Percentiles rank a stretch among this genome's conserved stretches.
Conservation (phyloP, 2,797 vertebrate genomes). For the Hapalemur alaotrensis region DNA sequence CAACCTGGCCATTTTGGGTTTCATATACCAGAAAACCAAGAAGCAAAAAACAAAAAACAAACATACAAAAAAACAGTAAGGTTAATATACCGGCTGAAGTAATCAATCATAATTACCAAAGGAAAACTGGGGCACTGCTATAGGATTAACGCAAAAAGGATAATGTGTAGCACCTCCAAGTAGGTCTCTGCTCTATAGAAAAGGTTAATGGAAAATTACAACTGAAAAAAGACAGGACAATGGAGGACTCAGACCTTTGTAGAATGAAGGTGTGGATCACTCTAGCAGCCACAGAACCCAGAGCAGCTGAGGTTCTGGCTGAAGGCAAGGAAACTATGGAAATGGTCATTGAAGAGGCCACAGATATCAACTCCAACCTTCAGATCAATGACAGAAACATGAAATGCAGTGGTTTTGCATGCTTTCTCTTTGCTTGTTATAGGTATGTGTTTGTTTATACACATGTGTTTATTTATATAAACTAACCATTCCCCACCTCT, state of each 20-base stretch:
- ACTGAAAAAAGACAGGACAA: background rate
- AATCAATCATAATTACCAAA: background rate
- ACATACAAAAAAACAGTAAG: fast-evolving
- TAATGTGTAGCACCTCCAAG: background rate
- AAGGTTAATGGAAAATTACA: background rate
- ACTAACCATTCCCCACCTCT: background rate
- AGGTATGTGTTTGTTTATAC: background rate
- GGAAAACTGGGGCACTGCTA: background rate
- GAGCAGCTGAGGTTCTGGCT: background rate
- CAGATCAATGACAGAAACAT: background rate
- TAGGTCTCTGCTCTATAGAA: background rate
- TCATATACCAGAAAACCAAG: background rate
- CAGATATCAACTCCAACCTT: background rate
- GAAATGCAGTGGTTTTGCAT: background rate
- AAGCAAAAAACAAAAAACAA: background rate
- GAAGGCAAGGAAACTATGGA: background rate
- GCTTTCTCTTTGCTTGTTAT: background rate
- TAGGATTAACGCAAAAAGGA: background rate
- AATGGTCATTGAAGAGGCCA: background rate
- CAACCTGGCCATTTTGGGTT: background rate
- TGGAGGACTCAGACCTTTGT: background rate
- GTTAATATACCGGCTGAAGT: background rate
- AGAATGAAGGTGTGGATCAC: background rate
- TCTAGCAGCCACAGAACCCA: background rate
- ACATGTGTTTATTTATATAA: background rate